Percentiles rank a stretch among this genome's conserved stretches.
Conservation (phyloP, 1,140 invertebrate species). For the Chrysopa pallens region DNA sequence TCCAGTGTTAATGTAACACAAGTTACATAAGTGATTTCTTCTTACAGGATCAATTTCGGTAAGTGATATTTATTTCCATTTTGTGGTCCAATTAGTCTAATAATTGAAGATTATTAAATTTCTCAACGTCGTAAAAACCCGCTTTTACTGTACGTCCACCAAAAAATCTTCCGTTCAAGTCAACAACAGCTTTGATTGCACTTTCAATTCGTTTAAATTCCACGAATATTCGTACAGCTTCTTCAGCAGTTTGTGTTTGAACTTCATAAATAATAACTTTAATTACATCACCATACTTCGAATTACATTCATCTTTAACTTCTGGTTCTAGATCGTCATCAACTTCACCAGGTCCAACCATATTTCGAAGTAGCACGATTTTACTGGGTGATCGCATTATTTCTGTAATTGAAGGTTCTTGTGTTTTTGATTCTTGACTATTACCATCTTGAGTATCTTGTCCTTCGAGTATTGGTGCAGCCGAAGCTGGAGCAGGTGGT, state of each 20-base stretch:
- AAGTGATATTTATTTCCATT: too few species aligned
- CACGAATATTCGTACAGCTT: slow-evolving; percentile 95
- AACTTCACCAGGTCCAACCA: slow-evolving; percentile 96
- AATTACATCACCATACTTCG: slow-evolving; percentile 91
- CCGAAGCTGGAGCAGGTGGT: slow-evolving; percentile 22
- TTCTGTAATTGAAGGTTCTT: slow-evolving; percentile 73
- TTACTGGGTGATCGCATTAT: slow-evolving; percentile 94
- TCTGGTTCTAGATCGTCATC: slow-evolving; percentile 96
- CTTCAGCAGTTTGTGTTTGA: slow-evolving; percentile 56
- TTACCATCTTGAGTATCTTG: background rate
- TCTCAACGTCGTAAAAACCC: slow-evolving; percentile 87
- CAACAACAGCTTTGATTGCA: slow-evolving; percentile 93
- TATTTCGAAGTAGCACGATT: slow-evolving; percentile 78
- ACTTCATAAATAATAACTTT: slow-evolving; percentile 85
- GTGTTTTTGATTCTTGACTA: slow-evolving; percentile 24
- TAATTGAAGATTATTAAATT: slow-evolving; percentile 71
- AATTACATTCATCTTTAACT: slow-evolving; percentile 95
- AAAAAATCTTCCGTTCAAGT: slow-evolving; percentile 93
- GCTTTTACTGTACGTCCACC: slow-evolving; percentile 89
- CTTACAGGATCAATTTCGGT: too few species aligned
- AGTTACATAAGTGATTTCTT: too few species aligned
- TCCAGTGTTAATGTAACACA: too few species aligned
- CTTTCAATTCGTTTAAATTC: slow-evolving; percentile 95
- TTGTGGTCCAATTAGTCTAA: slow-evolving; percentile 40
- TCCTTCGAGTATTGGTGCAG: slow-evolving; percentile 3